Base-by-base conservation (phyloP, 2,888 invertebrate species). In the Sphaerophoria rueppellii region DNA sequence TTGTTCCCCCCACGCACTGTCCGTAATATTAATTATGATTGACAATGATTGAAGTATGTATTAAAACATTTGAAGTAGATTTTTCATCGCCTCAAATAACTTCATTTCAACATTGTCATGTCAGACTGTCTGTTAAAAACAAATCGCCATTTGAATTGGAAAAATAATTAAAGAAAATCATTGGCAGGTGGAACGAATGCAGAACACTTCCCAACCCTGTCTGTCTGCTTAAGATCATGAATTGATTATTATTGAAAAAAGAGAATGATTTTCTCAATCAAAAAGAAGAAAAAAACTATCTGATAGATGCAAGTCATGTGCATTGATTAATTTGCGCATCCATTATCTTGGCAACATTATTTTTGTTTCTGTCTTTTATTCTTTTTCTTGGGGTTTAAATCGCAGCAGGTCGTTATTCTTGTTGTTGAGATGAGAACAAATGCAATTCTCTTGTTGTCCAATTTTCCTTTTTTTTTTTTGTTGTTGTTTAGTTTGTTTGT, bases 251-350 rank as follows among this genome's bases (percentile, higher is more conserved):
- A 43, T 43, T 6, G 12, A 43, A 43, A 43, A 43, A 50, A 46
- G 34, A 57, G 34, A 57, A 32, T 9, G 57, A 54, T 7, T 67
- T 40, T 70, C 16, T 46, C 43, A 34, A 16, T 35, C 40, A 52
- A 65, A 65, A 52, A 48, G 4, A 43, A 63, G 37, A 37, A 14
- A 35, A 35, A 65, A 50, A 52, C 5, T 35, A 52, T 52, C 48
- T 63, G n/a, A 34, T n/a, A 61, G 65, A 65, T 52, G 35, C 50
- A 65, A 73, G 61, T 72, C 60, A 72, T 83, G 71, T 85, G 79
- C 83, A 80, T 60, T 55, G 67, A 50, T 74, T 71, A 65, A 57
- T 63, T 85, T 81, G 67, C 71, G 75, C 75, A 74, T 80, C 76
- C 70, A 57, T 76, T 75, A 69, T 80, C 72, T 71, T 83, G 60